Evolutionary conservation across 2,113 vertebrate species (phyloP), one percentile per base, ranked within the genome.

Genomic region (Struthio camelus): DNA sequence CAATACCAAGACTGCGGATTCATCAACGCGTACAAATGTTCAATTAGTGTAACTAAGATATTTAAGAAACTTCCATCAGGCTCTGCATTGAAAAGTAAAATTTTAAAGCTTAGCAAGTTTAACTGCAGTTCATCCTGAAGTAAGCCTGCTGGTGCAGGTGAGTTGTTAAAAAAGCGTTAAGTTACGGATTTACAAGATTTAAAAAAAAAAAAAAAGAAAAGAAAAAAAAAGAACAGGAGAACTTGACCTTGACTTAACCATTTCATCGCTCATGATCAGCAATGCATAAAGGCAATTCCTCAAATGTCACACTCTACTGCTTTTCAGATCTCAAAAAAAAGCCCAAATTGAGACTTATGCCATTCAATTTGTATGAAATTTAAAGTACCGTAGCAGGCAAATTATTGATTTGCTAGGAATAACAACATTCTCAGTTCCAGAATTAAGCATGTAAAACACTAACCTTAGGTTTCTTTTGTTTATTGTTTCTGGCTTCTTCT

Each of bases 401-500:
- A 65, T 48, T 17, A 87, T 0, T 51, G 27, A 62, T 51, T 46
- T 70, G 20, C 42, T 71, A 50, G 44, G 72, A 48, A 34, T 58
- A 90, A 91, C 17, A 48, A 91, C 22, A 50, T 28, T 70, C 38
- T 44, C n/a, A 71, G 53, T 93, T 79, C 24, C 1, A 3, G 90
- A 79, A 56, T 0, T 20, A 7, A 1, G 0, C 36, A 56, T 17
- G 13, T 24, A 93, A 80, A 85, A 70, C 23, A 88, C 73, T 87
- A 73, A 98, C 99, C 98, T 99, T 98, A 48, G 81, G 96, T 94
- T 98, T 99, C 97, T 98, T 98, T 56, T 95, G 81, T n/a, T 98
- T 98, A 92, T 93, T 98, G 94, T 87, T 97, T 82, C 94, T 98
- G 72, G 98, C 99, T 97, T 99, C 98, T 93, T 99, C 99, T 44